phyloP scores from a whole-genome alignment of 2,113 vertebrate genomes.

The Todiramphus saurophagus region DNA sequence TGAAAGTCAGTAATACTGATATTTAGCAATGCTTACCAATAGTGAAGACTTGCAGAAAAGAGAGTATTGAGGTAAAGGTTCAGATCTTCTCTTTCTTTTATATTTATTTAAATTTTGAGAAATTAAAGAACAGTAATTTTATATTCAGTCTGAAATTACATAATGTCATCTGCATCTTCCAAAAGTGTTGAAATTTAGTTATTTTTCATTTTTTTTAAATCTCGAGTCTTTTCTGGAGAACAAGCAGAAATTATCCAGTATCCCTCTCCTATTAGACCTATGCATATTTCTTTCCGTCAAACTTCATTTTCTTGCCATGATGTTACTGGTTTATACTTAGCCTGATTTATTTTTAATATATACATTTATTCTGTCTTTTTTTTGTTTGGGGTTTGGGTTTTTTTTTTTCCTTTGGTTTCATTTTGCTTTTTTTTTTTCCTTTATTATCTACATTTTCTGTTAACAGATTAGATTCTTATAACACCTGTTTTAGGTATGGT shows the following conservation, averaged over 20 bases:
- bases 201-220: not conserved
- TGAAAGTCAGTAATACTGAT: not conserved
- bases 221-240: not conserved
- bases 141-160: not conserved
- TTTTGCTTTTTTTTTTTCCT: too few species aligned
- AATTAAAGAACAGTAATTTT: not conserved
- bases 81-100: not conserved
- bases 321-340: not conserved
- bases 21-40: not conserved
- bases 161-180: not conserved
- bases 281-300: not conserved
- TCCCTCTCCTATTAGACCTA: not conserved
- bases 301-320: not conserved
- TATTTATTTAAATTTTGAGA: not conserved
- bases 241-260: not conserved
- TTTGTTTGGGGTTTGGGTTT: not conserved
- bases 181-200: not conserved
- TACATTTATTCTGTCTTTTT: not conserved
- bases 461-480: not conserved
- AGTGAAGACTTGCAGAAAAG: not conserved
- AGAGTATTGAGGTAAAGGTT: not conserved
- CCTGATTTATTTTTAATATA: not conserved
- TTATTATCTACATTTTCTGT: not conserved
- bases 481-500: not conserved
- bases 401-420: too few species aligned